Base-by-base conservation (phyloP, 2,113 vertebrate species). In the Ailurus styani region DNA sequence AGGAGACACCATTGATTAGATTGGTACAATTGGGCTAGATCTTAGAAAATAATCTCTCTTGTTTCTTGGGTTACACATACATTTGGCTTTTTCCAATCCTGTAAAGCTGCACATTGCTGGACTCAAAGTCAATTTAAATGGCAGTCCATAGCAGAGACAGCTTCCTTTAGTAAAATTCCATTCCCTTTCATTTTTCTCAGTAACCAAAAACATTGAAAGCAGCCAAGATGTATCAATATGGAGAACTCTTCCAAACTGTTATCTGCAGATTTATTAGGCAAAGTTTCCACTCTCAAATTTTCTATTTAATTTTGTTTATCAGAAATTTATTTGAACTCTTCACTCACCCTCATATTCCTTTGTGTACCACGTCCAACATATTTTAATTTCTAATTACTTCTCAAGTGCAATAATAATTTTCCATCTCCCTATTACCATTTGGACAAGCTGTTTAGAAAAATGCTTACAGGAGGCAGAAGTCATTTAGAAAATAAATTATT, bases 371-470 rank as follows among this genome's bases (percentile, higher is more conserved):
- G 4, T 82, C 77, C 25, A 90, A 52, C 25, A 47, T 50, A 85
- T 90, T 98, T 95, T 54, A 96, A 96, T 92, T 97, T 97, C 42
- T 90, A 96, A 96, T 98, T 95, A 87, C 25, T 94, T 98, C 75
- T 95, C 94, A 64, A 68, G 62, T 75, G 25, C 55, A 87, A 29
- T 82, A 95, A 94, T 97, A 68, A 91, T 77, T 96, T 93, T 73
- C 90, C 96, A 91, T 95, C 87, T 97, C 45, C n/a, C 64, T 84
- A 20, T 64, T 96, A 87, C 93, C 87, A 95, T 42, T 96, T 85
- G 87, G 83, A 81, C 83, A 96, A 95, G 72, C 72, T 95, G 50
- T 96, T 93, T 81, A 83, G 78, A 94, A 77, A 72, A 90, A 91
- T 70, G 29, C 66, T 72, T 81, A 64, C 66, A 72, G 42, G 64